Evolutionary conservation across 2,888 invertebrate genomes (phyloP), one percentile per base, ranked within the genome.

Genomic region (Eupithecia subumbrata): DNA sequence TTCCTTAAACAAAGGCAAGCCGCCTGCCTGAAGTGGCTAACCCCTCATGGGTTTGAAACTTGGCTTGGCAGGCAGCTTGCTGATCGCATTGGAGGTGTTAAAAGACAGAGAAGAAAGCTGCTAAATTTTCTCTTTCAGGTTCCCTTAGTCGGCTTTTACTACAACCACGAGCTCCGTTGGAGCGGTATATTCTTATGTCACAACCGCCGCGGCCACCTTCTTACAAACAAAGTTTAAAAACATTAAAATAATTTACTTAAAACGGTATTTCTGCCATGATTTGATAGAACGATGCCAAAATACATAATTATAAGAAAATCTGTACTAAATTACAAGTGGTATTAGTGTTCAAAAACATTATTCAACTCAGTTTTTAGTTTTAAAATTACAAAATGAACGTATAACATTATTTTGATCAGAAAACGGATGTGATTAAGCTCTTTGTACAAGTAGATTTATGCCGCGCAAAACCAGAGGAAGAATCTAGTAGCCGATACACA

Each of bases 401-500:
- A 4, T 22, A 12, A 22, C 56, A 56, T 25, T 56, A 56, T 56
- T 60, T 60, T 60, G 22, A 25, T 60, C 4, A 25, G 25, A 60
- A 60, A 60, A 11, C 60, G 60, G 60, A 60, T 60, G 25, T 60
- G 12, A 56, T 56, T 12, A 25, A 25, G 5, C 22, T 25, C 22
- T 56, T 25, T 60, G 25, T 60, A 12, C 25, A 25, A 64, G 64
- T 9, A 34, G 34, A 64, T 64, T 64, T 64, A 64, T 40, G 12
- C 37, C 22, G 11, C n/a, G 67, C 67, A 40, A 67, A 40, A 82
- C 78, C 76, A n/a, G 5, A 40, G n/a, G 12, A 37, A 40, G 40
- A 67, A 40, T 67, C 64, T 67, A 34, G 67, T 40, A 64, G 64
- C 34, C 34, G 34, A 64, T 64, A 64, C 34, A 34, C 25, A 25